Evolutionary conservation across 2,113 vertebrate species (phyloP), one percentile per base, ranked within the genome.

Genomic region (Channa maculata): DNA sequence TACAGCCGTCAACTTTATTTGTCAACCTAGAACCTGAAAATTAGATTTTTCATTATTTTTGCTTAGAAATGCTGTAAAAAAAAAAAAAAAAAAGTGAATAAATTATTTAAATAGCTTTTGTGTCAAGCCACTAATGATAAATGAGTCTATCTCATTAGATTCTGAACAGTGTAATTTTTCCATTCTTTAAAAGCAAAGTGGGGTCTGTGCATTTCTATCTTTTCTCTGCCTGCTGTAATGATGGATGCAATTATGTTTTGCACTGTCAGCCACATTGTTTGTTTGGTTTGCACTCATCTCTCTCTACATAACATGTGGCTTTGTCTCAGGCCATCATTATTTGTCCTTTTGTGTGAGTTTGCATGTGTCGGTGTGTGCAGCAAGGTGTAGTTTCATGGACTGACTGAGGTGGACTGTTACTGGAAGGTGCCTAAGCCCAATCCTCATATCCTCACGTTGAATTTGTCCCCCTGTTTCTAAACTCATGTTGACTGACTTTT

Each of bases 381-480:
- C 50, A 69, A 77, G 57, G 73, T 77, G 72, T 61, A 50, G 70
- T 59, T n/a, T 33, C 24, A 59, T 68, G 36, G 44, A 5, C 44
- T 7, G 41, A 50, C 52, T 5, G 57, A 71, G 61, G 37, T 3
- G 54, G 37, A 15, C 45, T 63, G 46, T 49, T 13, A 14, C 71
- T 85, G 10, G 43, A 74, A 82, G 45, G 51, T 73, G 81, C 55
- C 49, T 66, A 54, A 82, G 65, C 64, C 2, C 3, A 78, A 45
- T 54, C 52, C 65, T 41, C 14, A 3, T 38, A 48, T 71, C 49
- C 64, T 68, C 37, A 1, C 38, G 62, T 57, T 41, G 75, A 68
- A 75, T 75, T 33, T 37, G 34, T 38, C 65, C 53, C 53, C 57
- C 45, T 12, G 15, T 43, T 33, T 64, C 50, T 11, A 5, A 62